Conservation (phyloP, 2,797 vertebrate genomes). For the Cynopterus sphinx region DNA sequence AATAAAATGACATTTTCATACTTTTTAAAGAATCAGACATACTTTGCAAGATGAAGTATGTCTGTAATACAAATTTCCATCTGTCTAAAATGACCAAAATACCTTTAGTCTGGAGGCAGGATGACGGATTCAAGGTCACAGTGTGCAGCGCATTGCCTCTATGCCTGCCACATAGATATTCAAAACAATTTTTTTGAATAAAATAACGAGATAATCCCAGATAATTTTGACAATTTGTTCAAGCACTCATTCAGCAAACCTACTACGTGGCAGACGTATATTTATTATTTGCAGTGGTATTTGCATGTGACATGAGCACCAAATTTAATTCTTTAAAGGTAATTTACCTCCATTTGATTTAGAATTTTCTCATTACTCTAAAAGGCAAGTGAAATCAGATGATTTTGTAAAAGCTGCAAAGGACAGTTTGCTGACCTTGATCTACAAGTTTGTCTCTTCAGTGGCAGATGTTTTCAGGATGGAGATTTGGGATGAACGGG, state of each 20-base stretch:
- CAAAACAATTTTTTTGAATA: background rate
- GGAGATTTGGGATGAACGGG: background rate
- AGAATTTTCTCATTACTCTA: background rate
- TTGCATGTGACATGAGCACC: background rate
- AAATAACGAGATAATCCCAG: slow-evolving; percentile 9
- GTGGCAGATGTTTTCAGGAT: background rate
- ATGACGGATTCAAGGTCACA: background rate
- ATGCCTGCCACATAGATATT: background rate
- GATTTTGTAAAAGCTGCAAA: background rate
- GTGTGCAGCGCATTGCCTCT: background rate
- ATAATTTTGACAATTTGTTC: background rate
- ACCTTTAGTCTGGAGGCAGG: background rate
- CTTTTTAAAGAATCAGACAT: background rate
- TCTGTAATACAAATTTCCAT: slow-evolving; percentile 43
- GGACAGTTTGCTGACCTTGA: background rate
- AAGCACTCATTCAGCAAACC: background rate
- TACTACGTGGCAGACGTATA: background rate
- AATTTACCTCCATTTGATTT: background rate
- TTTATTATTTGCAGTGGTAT: background rate
- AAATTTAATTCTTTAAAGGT: slow-evolving; percentile 37
- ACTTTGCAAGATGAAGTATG: slow-evolving; percentile 17
- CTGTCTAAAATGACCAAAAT: slow-evolving; percentile 37
- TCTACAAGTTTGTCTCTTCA: background rate
- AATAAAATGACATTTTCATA: slow-evolving; percentile 34
- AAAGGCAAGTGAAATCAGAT: slow-evolving; percentile 21